Percentiles rank a stretch among this genome's conserved stretches.
phyloP scores from a whole-genome alignment of 1,140 invertebrate species.

The Drosophila nannoptera region DNA sequence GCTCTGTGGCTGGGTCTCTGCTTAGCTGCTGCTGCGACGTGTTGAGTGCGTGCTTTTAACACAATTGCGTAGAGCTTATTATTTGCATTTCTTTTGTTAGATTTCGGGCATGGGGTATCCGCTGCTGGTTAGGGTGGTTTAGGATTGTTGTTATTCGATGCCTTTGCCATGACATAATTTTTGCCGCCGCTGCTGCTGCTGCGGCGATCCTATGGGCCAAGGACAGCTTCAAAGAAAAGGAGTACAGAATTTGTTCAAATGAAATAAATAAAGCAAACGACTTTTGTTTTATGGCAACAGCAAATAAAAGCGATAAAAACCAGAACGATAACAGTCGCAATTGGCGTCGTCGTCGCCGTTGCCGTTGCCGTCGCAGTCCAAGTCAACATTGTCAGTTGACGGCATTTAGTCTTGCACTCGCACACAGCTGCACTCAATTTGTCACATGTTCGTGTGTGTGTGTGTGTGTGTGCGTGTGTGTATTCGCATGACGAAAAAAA shows the following conservation, averaged over 20 bases:
- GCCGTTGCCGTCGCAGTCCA: slow-evolving; percentile 13
- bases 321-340: slow-evolving; percentile 53
- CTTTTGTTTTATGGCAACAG: slow-evolving; percentile 40
- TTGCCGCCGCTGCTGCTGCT: background rate
- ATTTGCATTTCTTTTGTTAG: slow-evolving; percentile 69
- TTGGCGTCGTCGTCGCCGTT: slow-evolving; percentile 7
- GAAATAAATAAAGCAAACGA: slow-evolving; percentile 14
- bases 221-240: slow-evolving; percentile 47
- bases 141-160: slow-evolving; percentile 46
- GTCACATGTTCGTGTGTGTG: slow-evolving; percentile 31
- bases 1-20: slow-evolving; percentile 5
- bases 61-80: slow-evolving; percentile 55
- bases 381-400: slow-evolving; percentile 34
- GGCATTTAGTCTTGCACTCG: slow-evolving; percentile 52
- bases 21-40: slow-evolving; percentile 25
- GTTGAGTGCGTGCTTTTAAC: slow-evolving; percentile 61
- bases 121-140: slow-evolving; percentile 17
- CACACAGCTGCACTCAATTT: slow-evolving; percentile 46
- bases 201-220: slow-evolving; percentile 51
- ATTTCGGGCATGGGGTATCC: slow-evolving; percentile 12
- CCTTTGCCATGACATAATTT: slow-evolving; percentile 53
- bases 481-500: slow-evolving; percentile 73
- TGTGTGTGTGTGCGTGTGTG: slow-evolving; percentile 23
- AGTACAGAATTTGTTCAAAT: slow-evolving; percentile 7
- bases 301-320: slow-evolving; percentile 45